A percentile compares a stretch with the other conserved stretches of the same genome.
Evolutionary conservation across 2,113 vertebrate species (phyloP).

Genomic region (Megalops atlanticus): DNA sequence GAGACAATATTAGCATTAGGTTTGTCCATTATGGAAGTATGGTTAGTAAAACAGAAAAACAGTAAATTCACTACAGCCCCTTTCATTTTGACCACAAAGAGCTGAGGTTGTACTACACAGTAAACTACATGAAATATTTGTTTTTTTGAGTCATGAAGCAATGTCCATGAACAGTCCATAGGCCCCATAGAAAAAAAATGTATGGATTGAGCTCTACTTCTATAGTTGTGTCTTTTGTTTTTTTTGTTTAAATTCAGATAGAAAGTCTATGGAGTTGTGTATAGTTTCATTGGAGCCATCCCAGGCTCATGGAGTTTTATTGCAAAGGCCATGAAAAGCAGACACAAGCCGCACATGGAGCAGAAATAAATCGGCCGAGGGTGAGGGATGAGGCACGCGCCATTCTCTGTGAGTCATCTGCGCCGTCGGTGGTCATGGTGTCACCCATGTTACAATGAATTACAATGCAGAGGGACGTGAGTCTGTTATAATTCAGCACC

Average conservation of each 20-base stretch:
- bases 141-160: no score
- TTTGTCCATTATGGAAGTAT: no score
- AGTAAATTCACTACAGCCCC: no score
- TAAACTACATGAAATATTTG: no score
- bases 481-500: background rate
- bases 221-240: no score
- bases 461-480: background rate
- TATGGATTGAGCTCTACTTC: no score
- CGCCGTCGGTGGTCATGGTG: background rate
- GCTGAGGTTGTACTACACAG: no score
- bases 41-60: no score
- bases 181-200: no score
- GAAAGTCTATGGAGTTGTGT: background rate
- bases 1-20: no score
- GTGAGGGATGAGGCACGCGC: background rate
- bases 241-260: background rate
- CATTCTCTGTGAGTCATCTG: background rate
- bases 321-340: background rate
- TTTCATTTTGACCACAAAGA: no score
- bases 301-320: background rate
- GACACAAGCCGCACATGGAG: background rate
- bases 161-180: no score
- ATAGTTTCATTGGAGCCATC: background rate
- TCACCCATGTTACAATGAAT: background rate
- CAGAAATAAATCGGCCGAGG: background rate